Evolutionary conservation across 2,888 invertebrate species (phyloP).

Genomic region (Volucella inanis): DNA sequence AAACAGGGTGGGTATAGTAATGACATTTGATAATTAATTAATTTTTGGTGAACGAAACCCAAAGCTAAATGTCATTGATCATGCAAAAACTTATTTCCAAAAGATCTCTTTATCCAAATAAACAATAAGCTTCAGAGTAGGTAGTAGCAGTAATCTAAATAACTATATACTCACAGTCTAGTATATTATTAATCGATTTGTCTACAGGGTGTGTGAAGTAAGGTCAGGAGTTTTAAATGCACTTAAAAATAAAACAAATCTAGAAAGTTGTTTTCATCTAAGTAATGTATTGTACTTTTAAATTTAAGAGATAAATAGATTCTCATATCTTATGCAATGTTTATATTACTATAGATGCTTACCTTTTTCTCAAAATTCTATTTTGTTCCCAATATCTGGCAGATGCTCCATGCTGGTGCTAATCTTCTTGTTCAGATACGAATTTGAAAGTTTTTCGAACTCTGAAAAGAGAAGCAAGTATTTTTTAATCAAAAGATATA

Average conservation of each 20-base stretch:
- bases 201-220: too few relatives aligned
- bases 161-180: neutral
- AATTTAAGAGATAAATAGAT: too few relatives aligned
- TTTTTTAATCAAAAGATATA: too few relatives aligned
- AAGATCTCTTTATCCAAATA: neutral
- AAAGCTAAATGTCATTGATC: neutral
- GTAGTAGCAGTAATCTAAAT: neutral
- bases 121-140: neutral
- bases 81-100: neutral
- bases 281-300: too few relatives aligned
- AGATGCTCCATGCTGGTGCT: conserved; percentile 16
- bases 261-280: too few relatives aligned
- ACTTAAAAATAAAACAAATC: too few relatives aligned
- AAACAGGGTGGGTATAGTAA: neutral
- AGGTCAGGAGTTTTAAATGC: too few relatives aligned
- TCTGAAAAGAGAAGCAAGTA: neutral
- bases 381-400: neutral
- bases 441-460: neutral
- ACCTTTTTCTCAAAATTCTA: neutral
- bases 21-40: neutral
- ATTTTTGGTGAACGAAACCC: too few relatives aligned
- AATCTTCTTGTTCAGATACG: neutral
- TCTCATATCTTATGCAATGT: too few relatives aligned
- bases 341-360: neutral
- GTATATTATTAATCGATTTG: neutral